Evolutionary conservation across 1,140 invertebrate species (phyloP), one percentile per base, ranked within the genome.

Genomic region (silkworm (Bombyx mori)): DNA sequence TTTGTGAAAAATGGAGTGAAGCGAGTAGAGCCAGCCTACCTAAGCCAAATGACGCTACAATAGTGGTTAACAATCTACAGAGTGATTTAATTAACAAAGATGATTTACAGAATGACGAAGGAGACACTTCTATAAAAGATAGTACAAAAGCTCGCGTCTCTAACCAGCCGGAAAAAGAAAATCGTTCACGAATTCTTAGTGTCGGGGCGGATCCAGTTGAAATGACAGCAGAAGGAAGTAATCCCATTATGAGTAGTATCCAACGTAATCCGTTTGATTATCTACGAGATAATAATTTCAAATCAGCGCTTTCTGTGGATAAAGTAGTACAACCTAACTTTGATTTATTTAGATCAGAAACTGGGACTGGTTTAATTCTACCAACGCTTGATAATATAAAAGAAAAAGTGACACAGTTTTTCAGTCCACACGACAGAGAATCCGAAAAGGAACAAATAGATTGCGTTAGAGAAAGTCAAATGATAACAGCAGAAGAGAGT

Each of bases 161-260:
- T 35, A 5, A 35, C 26, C 26, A 35, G 26, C 26, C 8, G 4
- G 18, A 51, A 8, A 51, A 26, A 35, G 7, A 12, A n/a, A 50
- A 35, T n/a, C 8, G 8, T 51, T 9, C 26, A 7, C 18, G 10
- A 51, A 7, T 9, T 12, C 43, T 54, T 42, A 18, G 26, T 18
- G 45, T 22, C 8, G 43, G 43, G 18, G 26, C 12, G 35, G 35
- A 56, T 46, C 22, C 63, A 6, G 63, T 54, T 50, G 69, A 75
- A 65, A 69, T 71, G 65, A 47, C 18, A 26, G 56, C 52, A 10
- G 65, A 68, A 64, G 69, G 66, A 9, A 77, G 74, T 66, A 62
- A 73, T 26, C 43, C 59, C 52, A 7, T 68, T 52, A 22, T 48
- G n/a, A 54, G 51, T 52, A 49, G 18, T 63, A 54, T 48, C 26